These are phyloP conservation scores for Spatulosminthurus flaviceps DNA, from an alignment of 2,888 invertebrate species.

Conservation along the genomic window DNA sequence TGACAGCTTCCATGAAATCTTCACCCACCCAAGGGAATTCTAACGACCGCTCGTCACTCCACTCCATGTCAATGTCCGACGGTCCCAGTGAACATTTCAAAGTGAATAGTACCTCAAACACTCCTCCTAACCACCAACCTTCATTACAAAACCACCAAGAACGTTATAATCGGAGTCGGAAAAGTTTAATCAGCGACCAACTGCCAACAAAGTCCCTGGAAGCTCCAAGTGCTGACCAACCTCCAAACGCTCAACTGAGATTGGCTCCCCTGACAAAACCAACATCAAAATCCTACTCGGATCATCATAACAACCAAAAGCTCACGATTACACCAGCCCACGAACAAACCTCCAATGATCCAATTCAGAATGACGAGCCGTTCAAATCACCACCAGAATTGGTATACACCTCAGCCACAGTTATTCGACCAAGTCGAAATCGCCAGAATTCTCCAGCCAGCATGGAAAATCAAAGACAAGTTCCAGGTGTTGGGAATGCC, in stretches of 20 bases:
- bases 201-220: background rate
- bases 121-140: background rate
- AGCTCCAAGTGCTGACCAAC: background rate
- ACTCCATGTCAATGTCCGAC: background rate
- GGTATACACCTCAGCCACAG: conserved; percentile 41
- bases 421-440: conserved; percentile 16
- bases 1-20: background rate
- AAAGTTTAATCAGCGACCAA: background rate
- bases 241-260: background rate
- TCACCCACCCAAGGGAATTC: background rate
- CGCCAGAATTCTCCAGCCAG: background rate
- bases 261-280: background rate
- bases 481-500: background rate
- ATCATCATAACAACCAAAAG: conserved; percentile 2
- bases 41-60: background rate
- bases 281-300: background rate
- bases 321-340: background rate
- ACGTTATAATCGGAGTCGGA: background rate
- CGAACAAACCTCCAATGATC: background rate
- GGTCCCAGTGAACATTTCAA: background rate
- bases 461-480: background rate
- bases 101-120: background rate
- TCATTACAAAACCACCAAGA: background rate
- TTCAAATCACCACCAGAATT: conserved; percentile 38
- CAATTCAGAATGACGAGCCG: background rate